phyloP scores from a whole-genome alignment of 2,113 vertebrate species.

The Elephas maximus region DNA sequence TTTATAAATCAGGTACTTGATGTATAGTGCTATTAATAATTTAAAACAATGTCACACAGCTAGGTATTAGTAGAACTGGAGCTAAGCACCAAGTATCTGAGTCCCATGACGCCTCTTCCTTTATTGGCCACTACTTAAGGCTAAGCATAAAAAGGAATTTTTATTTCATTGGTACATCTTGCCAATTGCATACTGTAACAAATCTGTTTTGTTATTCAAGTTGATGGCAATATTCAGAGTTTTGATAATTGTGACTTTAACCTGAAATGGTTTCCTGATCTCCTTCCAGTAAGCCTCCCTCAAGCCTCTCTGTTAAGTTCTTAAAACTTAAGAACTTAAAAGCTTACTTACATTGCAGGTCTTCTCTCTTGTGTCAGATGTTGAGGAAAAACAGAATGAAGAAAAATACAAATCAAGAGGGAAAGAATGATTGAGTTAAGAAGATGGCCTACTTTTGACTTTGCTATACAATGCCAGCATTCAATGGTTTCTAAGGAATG shows the following conservation, averaged over 20 bases:
- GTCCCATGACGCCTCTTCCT: neutral
- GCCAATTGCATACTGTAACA: conserved; percentile 50
- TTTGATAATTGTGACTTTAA: conserved; percentile 74
- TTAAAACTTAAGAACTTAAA: neutral
- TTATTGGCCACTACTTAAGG: neutral
- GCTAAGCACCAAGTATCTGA: neutral
- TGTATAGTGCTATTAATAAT: neutral
- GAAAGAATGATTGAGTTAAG: neutral
- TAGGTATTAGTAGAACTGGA: neutral
- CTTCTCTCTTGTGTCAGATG: neutral
- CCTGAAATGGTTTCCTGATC: neutral
- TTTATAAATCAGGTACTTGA: neutral
- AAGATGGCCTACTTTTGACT: neutral
- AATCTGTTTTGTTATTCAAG: conserved; percentile 61
- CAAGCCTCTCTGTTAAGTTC: neutral
- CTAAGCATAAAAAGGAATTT: neutral
- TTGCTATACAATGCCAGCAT: neutral
- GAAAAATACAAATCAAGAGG: conserved; percentile 25
- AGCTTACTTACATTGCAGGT: neutral
- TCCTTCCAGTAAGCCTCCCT: neutral
- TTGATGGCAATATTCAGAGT: conserved; percentile 2
- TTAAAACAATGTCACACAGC: neutral
- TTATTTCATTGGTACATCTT: conserved; percentile 41
- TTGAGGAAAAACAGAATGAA: neutral
- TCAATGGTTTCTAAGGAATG: neutral